Percentiles rank a stretch among this genome's conserved stretches.
phyloP scores from a whole-genome alignment of 2,797 vertebrate species.

The Gallinago solitaria region DNA sequence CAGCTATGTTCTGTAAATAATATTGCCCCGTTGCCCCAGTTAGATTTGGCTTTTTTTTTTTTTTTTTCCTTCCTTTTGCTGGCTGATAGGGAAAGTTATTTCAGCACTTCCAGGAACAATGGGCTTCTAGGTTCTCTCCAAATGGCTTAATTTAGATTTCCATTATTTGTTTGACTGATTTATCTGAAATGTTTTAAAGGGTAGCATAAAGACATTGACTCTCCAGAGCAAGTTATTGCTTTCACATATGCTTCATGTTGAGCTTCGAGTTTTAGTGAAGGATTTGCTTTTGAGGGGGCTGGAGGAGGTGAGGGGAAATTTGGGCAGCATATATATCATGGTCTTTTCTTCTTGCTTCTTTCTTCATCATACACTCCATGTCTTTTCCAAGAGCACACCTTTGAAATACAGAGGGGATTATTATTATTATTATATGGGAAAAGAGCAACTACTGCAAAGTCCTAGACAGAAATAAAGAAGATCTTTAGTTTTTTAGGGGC shows the following conservation, averaged over 20 bases:
- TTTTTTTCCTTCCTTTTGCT: background rate
- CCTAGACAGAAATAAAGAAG: background rate
- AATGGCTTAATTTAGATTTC: conserved; percentile 29
- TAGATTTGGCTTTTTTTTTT: background rate
- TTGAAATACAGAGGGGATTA: background rate
- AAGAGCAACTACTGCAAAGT: background rate
- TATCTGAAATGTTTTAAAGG: conserved; percentile 49
- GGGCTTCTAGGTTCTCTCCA: background rate
- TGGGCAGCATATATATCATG: background rate
- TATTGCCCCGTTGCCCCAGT: fast-evolving
- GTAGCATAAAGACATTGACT: background rate
- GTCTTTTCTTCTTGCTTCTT: background rate
- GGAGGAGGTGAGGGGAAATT: background rate
- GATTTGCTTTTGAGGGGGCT: background rate
- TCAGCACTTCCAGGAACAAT: conserved; percentile 12
- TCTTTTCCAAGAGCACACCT: background rate
- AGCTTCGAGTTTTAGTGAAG: background rate
- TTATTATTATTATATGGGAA: background rate
- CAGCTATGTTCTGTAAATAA: background rate
- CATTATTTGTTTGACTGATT: conserved; percentile 43
- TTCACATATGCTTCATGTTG: background rate
- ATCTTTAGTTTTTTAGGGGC: background rate
- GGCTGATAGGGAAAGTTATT: background rate
- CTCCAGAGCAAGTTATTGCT: background rate
- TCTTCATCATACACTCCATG: background rate